phyloP scores from a whole-genome alignment of 2,797 vertebrate species.

The Gila robusta region DNA sequence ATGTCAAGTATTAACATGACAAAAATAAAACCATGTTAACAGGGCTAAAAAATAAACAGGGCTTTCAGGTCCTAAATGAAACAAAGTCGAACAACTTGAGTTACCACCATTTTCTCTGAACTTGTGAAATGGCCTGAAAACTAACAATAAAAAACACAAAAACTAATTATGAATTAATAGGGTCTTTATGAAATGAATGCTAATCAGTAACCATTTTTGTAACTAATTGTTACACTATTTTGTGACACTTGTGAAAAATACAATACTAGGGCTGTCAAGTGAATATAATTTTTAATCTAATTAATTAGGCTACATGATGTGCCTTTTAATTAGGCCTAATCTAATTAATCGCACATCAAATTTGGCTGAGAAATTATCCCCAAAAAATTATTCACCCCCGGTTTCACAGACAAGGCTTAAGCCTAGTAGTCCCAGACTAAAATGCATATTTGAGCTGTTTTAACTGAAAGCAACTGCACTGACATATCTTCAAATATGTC shows the following conservation, averaged over 20 bases:
- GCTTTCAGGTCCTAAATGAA: not conserved
- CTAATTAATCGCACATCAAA: not conserved
- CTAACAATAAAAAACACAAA: not conserved
- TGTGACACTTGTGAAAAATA: not conserved
- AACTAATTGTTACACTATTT: not conserved
- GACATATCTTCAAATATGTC: no score
- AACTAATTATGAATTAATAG: not conserved
- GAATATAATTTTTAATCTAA: not conserved
- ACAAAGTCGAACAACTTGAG: not conserved
- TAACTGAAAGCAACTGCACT: no score
- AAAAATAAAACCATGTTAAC: not conserved
- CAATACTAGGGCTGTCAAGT: not conserved
- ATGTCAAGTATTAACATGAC: not conserved
- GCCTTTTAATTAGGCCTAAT: no score
- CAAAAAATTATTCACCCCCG: not conserved
- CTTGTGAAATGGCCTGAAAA: not conserved
- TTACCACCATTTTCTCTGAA: not conserved
- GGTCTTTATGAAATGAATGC: not conserved
- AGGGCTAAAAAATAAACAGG: not conserved
- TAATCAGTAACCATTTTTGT: not conserved
- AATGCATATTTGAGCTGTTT: no score
- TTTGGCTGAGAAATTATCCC: not conserved
- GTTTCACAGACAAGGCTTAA: no score
- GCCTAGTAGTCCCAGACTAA: no score
- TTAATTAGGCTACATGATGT: not conserved